phyloP scores from a whole-genome alignment of 2,888 invertebrate genomes.

The Athalia cordata region DNA sequence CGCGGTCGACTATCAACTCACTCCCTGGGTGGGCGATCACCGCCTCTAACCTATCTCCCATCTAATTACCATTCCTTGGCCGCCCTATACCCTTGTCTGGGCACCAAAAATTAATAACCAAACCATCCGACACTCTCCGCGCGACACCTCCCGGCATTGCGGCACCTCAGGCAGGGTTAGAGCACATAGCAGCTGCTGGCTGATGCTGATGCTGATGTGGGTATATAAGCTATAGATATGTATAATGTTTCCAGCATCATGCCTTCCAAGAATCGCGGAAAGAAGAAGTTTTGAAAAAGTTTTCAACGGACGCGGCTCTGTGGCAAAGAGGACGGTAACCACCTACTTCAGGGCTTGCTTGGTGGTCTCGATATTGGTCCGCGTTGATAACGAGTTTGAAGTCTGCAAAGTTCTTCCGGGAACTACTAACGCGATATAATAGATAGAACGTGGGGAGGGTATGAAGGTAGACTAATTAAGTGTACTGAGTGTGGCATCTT shows the following conservation, averaged over 20 bases:
- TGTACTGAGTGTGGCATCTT: conserved; percentile 35
- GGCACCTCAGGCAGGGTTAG: conserved; percentile 30
- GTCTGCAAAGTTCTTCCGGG: conserved; percentile 59
- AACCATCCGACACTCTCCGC: conserved; percentile 33
- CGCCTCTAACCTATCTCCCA: conserved; percentile 44
- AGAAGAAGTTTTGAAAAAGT: conserved; percentile 27
- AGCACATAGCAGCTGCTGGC: neutral
- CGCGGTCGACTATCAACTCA: conserved; percentile 12
- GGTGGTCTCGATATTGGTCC: conserved; percentile 50
- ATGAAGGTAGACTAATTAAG: conserved; percentile 24
- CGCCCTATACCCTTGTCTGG: conserved; percentile 40
- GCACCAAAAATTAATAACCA: conserved; percentile 44
- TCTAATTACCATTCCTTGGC: conserved; percentile 43
- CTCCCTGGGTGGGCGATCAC: conserved; percentile 45
- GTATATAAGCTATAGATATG: neutral
- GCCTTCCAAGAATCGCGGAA: conserved; percentile 34
- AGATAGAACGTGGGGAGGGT: conserved; percentile 18
- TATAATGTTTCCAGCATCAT: neutral
- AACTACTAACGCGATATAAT: conserved; percentile 21
- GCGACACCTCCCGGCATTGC: conserved; percentile 41
- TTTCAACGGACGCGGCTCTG: conserved; percentile 1
- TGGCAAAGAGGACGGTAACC: conserved; percentile 6
- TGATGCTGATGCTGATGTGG: neutral
- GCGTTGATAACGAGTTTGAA: conserved; percentile 60
- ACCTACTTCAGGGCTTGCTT: conserved; percentile 16